Base-by-base conservation (phyloP, 2,888 invertebrate species). In the Congeria kusceri region DNA sequence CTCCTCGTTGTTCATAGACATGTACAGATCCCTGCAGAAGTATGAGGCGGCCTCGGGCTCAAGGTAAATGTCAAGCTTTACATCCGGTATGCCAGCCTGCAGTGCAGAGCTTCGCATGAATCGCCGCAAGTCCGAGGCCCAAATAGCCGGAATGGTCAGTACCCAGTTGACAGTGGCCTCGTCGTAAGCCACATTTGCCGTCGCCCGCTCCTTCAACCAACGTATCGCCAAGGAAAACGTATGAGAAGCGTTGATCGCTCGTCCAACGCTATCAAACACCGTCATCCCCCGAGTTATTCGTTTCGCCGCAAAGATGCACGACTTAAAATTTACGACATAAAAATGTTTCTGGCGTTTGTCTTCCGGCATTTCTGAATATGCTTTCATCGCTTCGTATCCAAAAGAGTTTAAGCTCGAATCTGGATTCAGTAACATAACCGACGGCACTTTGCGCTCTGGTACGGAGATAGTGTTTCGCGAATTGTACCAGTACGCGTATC, bases 401-500 rank as follows among this genome's bases (percentile, higher is more conserved):
- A 53, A 53, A 7, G 53, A 53, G 18, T 53, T 53, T 9, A 53
- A 11, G 9, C 53, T 53, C 25, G 25, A 53, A n/a, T 53, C 53
- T n/a, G 53, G 53, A 25, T 53, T 53, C 20, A 53, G 53, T 9
- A 53, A 25, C 13, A 53, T 53, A 53, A 53, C 53, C 9, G 53
- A 53, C 20, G 53, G 53, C 23, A 53, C 20, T 25, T 53, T 53
- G 2, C 25, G 2, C 53, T 53, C 23, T 23, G 53, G 53, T 20
- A 53, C 53, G 23, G 53, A 53, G 7, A 53, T 53, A 20, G 53
- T 53, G 25, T 53, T 20, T 9, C 53, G 20, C 1, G 53, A 53
- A 20, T 53, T 53, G 25, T 53, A 53, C 23, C 53, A 20, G 25
- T 53, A 53, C 18, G 53, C 53, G 53, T 53, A 53, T 20, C 53